Evolutionary conservation across 1,140 invertebrate species (phyloP), one percentile per base, ranked within the genome.

Genomic region (Drosophila santomea): DNA sequence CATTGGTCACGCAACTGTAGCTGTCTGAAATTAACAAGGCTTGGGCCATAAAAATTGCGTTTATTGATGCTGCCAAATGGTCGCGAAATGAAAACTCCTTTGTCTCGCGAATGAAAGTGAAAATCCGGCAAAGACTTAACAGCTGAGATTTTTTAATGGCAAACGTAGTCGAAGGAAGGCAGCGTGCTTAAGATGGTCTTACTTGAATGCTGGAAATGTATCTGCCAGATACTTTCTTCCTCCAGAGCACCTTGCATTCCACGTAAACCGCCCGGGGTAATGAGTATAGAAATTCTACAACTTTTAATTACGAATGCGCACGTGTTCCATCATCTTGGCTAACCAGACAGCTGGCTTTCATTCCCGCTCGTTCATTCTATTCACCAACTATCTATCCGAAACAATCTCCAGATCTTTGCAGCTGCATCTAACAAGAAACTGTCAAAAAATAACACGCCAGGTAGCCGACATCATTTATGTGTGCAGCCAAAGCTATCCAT

Each of bases 1-100:
- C 66, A 72, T 89, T 89, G 80, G 84, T 89, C 84, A 89, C 85
- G 84, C 84, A 89, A 88, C 84, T 89, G 84, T 83, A 51, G 78
- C 58, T 64, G 80, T 41, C 60, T 47, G 55, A 86, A 88, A 88
- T 88, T 84, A 88, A 88, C 83, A 76, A 50, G 73, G 15, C 41
- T 20, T 11, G 68, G 32, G 32, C 82, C 73, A 90, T 89, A 89
- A 89, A 89, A 89, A 84, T 89, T 60, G 84, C 84, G 84, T 89
- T 89, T 89, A 89, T 89, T 89, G 84, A 80, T 80, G 83, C 80
- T 77, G 68, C 79, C 84, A 86, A 86, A 68, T 85, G 83, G 61
- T 71, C 51, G 72, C 38, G 72, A 81, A 81, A 73, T 61, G 61
- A 71, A 74, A 80, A 78, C 76, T 60, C 59, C 59, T 61, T 45